These are phyloP conservation scores for Pteromalus puparum DNA, from an alignment of 1,140 invertebrate genomes.

Conservation along the genomic window DNA sequence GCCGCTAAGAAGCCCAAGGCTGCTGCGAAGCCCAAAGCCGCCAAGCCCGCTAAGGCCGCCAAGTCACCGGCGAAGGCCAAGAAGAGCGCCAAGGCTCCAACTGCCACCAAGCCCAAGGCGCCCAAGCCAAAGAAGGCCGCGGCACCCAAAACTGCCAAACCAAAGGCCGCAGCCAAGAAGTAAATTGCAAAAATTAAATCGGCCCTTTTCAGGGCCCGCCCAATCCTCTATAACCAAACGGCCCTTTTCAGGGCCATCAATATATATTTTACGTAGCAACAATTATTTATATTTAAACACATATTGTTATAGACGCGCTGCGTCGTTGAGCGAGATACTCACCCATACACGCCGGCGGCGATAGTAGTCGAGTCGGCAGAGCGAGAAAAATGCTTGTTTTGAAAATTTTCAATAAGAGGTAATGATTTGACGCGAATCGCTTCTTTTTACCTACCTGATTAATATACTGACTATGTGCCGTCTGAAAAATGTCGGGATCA, in stretches of 20 bases:
- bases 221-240: not conserved
- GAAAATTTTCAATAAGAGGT: too few relatives aligned
- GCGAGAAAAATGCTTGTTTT: too few relatives aligned
- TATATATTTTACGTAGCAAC: not conserved
- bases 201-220: constrained; percentile 60
- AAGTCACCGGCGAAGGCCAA: constrained; percentile 18
- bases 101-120: constrained; percentile 34
- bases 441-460: too few relatives aligned
- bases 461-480: too few relatives aligned
- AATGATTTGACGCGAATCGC: too few relatives aligned
- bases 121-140: constrained; percentile 38
- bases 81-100: not conserved
- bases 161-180: not conserved
- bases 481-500: too few relatives aligned
- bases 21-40: constrained; percentile 14
- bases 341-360: too few relatives aligned
- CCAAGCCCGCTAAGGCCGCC: not conserved
- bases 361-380: too few relatives aligned
- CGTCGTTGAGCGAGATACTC: too few relatives aligned
- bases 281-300: too few relatives aligned
- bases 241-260: constrained; percentile 19
- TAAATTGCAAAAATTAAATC: constrained; percentile 32
- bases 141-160: constrained; percentile 30
- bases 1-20: not conserved
- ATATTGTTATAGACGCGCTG: too few relatives aligned